Conservation (phyloP, 2,113 vertebrate genomes). For the Mystacornis crossleyi region DNA sequence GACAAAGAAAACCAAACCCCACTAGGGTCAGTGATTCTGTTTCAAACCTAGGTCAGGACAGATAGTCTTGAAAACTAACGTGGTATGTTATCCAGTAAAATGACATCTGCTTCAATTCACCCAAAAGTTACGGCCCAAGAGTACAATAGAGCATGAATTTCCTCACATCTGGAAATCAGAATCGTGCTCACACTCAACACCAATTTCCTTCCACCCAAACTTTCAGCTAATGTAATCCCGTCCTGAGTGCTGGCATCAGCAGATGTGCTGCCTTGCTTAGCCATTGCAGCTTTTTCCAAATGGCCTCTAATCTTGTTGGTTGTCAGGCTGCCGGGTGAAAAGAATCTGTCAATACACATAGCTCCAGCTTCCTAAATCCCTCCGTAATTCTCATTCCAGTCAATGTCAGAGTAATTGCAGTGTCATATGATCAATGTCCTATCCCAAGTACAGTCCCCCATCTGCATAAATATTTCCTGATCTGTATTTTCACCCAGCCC, state of each 20-base stretch:
- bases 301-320: not conserved
- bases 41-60: not conserved
- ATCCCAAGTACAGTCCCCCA: not conserved
- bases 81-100: not conserved
- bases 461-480: conserved; percentile 42
- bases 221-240: not conserved
- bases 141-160: not conserved
- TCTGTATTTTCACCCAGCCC: conserved; percentile 29
- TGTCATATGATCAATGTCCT: conserved; percentile 28
- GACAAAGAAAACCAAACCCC: not conserved
- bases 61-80: not conserved
- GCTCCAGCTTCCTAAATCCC: not conserved
- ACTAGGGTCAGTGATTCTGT: not conserved
- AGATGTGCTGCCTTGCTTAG: not conserved
- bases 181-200: not conserved
- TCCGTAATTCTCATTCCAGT: conserved; percentile 17
- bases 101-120: not conserved
- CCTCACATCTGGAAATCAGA: not conserved
- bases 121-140: accelerated
- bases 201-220: not conserved
- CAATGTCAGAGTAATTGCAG: conserved; percentile 33
- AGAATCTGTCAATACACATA: conserved; percentile 1
- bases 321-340: not conserved
- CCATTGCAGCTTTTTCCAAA: not conserved
- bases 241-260: not conserved